These are phyloP conservation scores for Lasioglossum marginatum DNA, from an alignment of 2,888 invertebrate genomes.

Conservation along the genomic window DNA sequence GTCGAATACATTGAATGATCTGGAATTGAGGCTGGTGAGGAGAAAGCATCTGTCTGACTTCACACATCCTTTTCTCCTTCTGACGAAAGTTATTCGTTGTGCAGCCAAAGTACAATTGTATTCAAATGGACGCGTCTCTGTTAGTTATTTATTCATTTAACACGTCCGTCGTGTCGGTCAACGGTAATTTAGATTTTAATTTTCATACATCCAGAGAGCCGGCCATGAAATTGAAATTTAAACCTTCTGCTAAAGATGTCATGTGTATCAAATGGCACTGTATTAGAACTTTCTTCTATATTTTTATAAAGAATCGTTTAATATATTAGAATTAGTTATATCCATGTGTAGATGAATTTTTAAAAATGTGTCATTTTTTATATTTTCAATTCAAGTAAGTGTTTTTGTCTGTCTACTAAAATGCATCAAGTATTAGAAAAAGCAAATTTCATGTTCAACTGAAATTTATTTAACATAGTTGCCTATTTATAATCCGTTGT, in stretches of 20 bases:
- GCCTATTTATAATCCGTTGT: too few species aligned
- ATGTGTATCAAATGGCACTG: too few species aligned
- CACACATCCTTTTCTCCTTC: constrained; percentile 17
- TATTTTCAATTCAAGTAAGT: not conserved
- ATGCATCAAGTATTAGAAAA: not conserved
- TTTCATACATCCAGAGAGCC: not conserved
- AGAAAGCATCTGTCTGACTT: constrained; percentile 7
- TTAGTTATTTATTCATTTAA: not conserved
- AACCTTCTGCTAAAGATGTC: not conserved
- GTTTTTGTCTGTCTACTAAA: not conserved
- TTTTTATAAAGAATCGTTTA: not conserved
- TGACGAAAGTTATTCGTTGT: not conserved
- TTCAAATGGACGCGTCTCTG: not conserved
- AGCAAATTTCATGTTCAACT: not conserved
- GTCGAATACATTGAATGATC: not conserved
- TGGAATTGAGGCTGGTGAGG: not conserved
- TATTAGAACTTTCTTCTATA: not conserved
- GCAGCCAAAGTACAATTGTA: not conserved
- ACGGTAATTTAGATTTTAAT: not conserved
- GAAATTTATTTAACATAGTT: too few species aligned
- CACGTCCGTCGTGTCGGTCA: not conserved
- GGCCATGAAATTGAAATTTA: not conserved
- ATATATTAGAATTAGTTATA: not conserved
- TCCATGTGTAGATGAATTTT: not conserved
- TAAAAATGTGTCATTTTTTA: not conserved